Evolutionary conservation across 2,113 vertebrate species (phyloP).

Genomic region (Oncorhynchus kisutch): DNA sequence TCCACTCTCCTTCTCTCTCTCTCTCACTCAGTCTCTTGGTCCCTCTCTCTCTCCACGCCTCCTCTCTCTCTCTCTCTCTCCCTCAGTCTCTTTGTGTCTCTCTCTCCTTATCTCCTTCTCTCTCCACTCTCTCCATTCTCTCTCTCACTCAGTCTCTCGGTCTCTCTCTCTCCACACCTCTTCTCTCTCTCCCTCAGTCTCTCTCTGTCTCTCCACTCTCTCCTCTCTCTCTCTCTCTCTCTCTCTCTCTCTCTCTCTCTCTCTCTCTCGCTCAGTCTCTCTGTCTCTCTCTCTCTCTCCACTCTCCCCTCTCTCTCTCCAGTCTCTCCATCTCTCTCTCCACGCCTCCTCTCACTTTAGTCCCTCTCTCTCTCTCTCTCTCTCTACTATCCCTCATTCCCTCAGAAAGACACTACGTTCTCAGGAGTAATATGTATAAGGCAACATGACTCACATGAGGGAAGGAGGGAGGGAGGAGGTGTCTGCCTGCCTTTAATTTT

Average conservation of each 20-base stretch:
- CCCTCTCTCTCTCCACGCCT: slow-evolving; percentile 12
- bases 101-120: slow-evolving; percentile 17
- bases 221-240: neutral
- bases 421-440: slow-evolving; percentile 24
- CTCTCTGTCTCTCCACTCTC: no score
- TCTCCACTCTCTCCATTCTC: neutral
- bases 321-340: neutral
- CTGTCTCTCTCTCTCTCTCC: neutral
- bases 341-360: slow-evolving; percentile 54
- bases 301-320: neutral
- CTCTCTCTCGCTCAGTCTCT: neutral
- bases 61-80: slow-evolving; percentile 17
- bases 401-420: neutral
- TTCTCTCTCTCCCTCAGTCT: no score
- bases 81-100: slow-evolving; percentile 20
- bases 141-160: slow-evolving; percentile 6
- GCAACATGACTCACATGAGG: slow-evolving; percentile 58
- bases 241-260: slow-evolving; percentile 3
- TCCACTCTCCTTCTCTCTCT: slow-evolving; percentile 15
- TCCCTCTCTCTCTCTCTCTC: slow-evolving; percentile 33
- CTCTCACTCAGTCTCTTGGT: slow-evolving; percentile 1
- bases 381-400: slow-evolving; percentile 4
- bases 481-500: slow-evolving; percentile 18
- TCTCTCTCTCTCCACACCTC: slow-evolving; percentile 5
- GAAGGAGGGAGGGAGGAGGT: neutral